Conservation (phyloP, 2,113 vertebrate species). For the Crotalus helleri region DNA sequence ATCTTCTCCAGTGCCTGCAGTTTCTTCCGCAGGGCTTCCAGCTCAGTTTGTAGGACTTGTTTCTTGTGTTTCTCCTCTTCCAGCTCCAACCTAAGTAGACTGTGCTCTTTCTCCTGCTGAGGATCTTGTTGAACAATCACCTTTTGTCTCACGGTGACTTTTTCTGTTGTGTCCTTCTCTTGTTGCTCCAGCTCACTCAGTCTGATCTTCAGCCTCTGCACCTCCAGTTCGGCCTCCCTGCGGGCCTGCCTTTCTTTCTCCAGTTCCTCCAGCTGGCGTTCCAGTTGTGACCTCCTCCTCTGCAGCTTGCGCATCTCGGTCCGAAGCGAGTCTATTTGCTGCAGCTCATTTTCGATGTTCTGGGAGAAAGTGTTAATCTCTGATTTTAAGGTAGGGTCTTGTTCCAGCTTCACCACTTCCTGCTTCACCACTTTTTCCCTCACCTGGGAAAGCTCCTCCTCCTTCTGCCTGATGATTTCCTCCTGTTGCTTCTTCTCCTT, state of each 20-base stretch:
- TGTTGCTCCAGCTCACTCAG: slow-evolving; percentile 81
- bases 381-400: slow-evolving; percentile 81
- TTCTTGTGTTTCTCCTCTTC: slow-evolving; percentile 88
- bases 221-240: slow-evolving; percentile 89
- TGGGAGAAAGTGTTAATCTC: slow-evolving; percentile 79
- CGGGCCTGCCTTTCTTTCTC: slow-evolving; percentile 85
- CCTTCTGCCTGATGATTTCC: slow-evolving; percentile 82
- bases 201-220: slow-evolving; percentile 82
- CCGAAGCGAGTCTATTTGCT: slow-evolving; percentile 80
- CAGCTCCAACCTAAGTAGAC: slow-evolving; percentile 84
- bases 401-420: slow-evolving; percentile 88
- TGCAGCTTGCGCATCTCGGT: slow-evolving; percentile 83
- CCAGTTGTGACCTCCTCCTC: slow-evolving; percentile 80
- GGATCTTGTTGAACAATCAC: slow-evolving; percentile 96
- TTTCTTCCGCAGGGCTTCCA: slow-evolving; percentile 79
- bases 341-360: slow-evolving; percentile 85
- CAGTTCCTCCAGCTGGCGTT: slow-evolving; percentile 86
- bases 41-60: slow-evolving; percentile 83
- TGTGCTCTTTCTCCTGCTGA: slow-evolving; percentile 91
- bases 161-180: slow-evolving; percentile 85
- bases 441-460: slow-evolving; percentile 86
- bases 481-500: slow-evolving; percentile 76
- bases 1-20: slow-evolving; percentile 81
- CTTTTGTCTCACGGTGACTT: slow-evolving; percentile 92
- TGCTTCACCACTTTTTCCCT: slow-evolving; percentile 88